Evolutionary conservation across 2,113 vertebrate species (phyloP).

Genomic region (Athene noctua): DNA sequence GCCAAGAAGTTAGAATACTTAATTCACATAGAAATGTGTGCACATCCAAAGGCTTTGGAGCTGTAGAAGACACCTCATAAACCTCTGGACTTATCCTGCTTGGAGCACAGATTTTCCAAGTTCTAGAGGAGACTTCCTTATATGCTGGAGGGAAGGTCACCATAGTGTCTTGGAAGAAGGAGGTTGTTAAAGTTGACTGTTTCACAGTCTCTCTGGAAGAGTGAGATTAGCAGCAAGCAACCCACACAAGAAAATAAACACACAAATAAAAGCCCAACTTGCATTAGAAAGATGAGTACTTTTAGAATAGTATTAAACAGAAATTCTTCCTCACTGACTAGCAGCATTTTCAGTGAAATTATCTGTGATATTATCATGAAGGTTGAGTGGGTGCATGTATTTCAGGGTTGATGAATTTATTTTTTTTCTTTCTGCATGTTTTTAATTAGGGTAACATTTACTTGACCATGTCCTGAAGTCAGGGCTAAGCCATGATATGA

Average conservation of each 20-base stretch:
- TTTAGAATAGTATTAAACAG: neutral
- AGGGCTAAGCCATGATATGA: neutral
- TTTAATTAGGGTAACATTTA: neutral
- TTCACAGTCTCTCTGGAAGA: neutral
- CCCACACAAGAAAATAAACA: neutral
- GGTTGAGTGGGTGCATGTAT: neutral
- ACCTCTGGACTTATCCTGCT: neutral
- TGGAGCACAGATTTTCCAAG: neutral
- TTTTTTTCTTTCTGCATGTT: neutral
- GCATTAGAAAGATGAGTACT: neutral
- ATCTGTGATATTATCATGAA: fast-evolving
- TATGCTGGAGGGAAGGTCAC: neutral
- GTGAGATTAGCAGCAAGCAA: neutral
- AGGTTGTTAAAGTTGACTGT: neutral
- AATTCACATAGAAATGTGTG: neutral
- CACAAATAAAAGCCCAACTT: neutral
- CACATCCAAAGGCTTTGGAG: neutral
- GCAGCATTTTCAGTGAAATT: neutral
- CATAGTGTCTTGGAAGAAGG: neutral
- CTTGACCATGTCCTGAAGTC: neutral
- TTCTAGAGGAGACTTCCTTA: neutral
- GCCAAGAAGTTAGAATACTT: neutral
- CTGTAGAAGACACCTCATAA: slow-evolving; percentile 28
- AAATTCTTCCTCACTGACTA: neutral
- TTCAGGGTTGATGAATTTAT: neutral